phyloP scores from a whole-genome alignment of 2,888 invertebrate species.

The Acheta domesticus region DNA sequence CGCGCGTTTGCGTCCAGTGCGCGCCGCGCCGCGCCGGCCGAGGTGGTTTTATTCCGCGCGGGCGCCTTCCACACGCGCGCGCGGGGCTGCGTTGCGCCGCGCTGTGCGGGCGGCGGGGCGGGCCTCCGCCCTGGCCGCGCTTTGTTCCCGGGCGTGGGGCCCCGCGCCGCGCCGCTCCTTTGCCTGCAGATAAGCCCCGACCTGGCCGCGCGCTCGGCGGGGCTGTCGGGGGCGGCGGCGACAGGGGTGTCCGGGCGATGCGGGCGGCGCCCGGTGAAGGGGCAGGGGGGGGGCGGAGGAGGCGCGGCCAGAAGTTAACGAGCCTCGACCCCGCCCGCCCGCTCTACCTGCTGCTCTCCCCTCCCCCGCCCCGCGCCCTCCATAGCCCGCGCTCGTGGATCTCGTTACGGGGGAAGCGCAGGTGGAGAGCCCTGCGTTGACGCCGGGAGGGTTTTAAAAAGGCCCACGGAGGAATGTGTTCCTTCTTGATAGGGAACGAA shows the following conservation, averaged over 20 bases:
- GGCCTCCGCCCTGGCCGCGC: neutral
- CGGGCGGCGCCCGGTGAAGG: neutral
- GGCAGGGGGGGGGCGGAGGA: neutral
- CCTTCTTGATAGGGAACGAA: too few species aligned
- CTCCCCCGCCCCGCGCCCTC: neutral
- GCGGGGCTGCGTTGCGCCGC: neutral
- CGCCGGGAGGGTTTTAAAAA: too few species aligned
- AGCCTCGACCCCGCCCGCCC: neutral
- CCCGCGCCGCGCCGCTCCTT: neutral
- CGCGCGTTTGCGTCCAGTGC: too few species aligned
- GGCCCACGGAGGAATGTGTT: too few species aligned
- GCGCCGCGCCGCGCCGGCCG: too few species aligned
- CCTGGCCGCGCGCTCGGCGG: too few species aligned
- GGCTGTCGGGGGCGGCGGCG: neutral
- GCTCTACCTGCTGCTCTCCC: neutral
- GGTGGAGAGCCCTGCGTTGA: too few species aligned
- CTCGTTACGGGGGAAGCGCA: too few species aligned
- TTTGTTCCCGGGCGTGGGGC: neutral
- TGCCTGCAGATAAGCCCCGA: constrained; percentile 8
- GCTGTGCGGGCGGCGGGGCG: neutral
- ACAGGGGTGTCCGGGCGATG: neutral
- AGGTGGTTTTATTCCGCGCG: neutral
- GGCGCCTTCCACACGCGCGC: neutral
- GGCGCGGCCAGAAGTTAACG: neutral
- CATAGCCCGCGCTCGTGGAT: neutral